Percentiles rank a stretch among this genome's conserved stretches.
Evolutionary conservation across 2,113 vertebrate species (phyloP).

Genomic region (Australoheros scitulus): DNA sequence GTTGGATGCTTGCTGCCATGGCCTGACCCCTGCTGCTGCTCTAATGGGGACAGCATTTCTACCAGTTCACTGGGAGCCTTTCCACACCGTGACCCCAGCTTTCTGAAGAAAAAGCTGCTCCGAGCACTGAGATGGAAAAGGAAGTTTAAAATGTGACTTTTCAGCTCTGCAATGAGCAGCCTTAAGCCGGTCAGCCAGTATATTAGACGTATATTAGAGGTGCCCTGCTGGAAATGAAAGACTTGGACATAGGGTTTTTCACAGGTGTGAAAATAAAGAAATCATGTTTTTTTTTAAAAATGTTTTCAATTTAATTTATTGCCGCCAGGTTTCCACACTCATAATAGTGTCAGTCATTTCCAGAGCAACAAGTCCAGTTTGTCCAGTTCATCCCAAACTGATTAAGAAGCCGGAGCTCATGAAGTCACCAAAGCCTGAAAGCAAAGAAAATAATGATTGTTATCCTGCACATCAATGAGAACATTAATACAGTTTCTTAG

Average conservation of each 20-base stretch:
- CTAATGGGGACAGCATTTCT: conserved; percentile 80
- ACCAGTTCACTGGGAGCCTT: conserved; percentile 70
- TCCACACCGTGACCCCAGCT: conserved; percentile 69
- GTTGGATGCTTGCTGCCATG: conserved; percentile 78
- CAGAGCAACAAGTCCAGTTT: conserved; percentile 27
- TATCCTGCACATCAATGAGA: neutral
- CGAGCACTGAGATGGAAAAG: conserved; percentile 35
- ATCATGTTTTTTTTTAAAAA: neutral
- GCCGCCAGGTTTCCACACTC: neutral
- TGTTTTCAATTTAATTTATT: neutral
- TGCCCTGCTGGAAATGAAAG: neutral
- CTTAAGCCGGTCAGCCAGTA: conserved; percentile 18
- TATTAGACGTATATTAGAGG: neutral
- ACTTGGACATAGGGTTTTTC: neutral
- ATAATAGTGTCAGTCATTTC: neutral
- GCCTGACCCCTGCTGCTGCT: conserved; percentile 81
- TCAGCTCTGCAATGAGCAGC: conserved; percentile 25
- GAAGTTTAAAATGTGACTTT: conserved; percentile 53
- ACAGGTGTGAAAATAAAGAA: neutral
- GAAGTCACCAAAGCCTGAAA: conserved; percentile 36
- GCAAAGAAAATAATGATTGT: conserved; percentile 31
- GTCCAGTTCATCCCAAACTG: neutral
- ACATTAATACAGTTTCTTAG: neutral
- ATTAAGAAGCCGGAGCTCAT: neutral
- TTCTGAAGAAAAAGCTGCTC: conserved; percentile 53